Conservation (phyloP, 2,888 invertebrate species). For the Synanthedon myopaeformis region DNA sequence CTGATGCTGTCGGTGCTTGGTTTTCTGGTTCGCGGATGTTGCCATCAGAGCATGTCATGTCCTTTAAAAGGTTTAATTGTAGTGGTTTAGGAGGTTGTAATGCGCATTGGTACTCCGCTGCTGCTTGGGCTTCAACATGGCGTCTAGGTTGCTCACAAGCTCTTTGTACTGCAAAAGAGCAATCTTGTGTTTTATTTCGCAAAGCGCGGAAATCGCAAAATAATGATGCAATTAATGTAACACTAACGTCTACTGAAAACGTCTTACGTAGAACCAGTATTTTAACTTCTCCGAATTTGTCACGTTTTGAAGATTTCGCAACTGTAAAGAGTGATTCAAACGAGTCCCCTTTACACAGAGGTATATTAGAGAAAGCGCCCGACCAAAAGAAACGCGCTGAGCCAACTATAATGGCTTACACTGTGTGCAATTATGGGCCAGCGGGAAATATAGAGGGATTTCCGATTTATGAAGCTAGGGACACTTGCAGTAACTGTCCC, state of each 20-base stretch:
- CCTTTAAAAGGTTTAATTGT: slow-evolving; percentile 46
- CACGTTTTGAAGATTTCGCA: slow-evolving; percentile 31
- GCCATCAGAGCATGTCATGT: slow-evolving; percentile 45
- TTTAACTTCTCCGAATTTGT: slow-evolving; percentile 22
- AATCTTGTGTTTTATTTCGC: slow-evolving; percentile 40
- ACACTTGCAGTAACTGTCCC: slow-evolving; percentile 48
- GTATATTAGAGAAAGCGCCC: slow-evolving; percentile 15
- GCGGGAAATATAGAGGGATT: slow-evolving; percentile 60
- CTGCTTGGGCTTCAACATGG: slow-evolving; percentile 62
- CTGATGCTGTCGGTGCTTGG: slow-evolving; percentile 58
- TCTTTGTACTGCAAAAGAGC: slow-evolving; percentile 44
- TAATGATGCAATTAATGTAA: slow-evolving; percentile 8
- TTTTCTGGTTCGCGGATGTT: slow-evolving; percentile 53
- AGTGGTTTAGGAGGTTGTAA: slow-evolving; percentile 56
- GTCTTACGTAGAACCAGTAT: slow-evolving; percentile 42
- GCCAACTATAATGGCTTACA: slow-evolving; percentile 47
- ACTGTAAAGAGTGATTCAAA: slow-evolving; percentile 12
- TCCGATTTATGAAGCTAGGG: slow-evolving; percentile 53
- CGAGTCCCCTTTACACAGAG: slow-evolving; percentile 45
- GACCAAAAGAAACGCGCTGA: slow-evolving; percentile 22
- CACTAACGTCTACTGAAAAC: slow-evolving; percentile 24
- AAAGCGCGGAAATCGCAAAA: slow-evolving; percentile 22
- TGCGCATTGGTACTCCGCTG: slow-evolving; percentile 54
- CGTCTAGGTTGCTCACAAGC: slow-evolving; percentile 56
- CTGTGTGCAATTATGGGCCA: slow-evolving; percentile 61